Conservation (phyloP, 2,797 vertebrate species). For the Pygocentrus nattereri region DNA sequence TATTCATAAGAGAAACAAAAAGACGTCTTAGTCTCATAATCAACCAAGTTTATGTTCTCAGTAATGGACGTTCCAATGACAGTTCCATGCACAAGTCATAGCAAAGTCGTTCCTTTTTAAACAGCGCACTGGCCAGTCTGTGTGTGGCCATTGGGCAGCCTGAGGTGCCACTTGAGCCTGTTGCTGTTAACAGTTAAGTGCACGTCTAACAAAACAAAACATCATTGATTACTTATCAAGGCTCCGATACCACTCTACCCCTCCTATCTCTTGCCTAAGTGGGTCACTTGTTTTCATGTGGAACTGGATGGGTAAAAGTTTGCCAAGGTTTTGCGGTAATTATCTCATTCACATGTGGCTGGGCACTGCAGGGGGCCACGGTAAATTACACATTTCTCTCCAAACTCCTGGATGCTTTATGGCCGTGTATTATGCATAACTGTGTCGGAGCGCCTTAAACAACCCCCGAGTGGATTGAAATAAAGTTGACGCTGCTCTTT, state of each 20-base stretch:
- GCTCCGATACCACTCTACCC: constrained; percentile 43
- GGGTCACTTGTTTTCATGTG: constrained; percentile 81
- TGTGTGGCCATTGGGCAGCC: constrained; percentile 29
- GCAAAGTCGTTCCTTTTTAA: neutral
- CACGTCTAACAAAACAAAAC: constrained; percentile 36
- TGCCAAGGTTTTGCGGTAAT: constrained; percentile 82
- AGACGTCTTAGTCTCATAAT: neutral
- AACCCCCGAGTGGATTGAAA: constrained; percentile 83
- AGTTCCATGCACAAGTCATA: neutral
- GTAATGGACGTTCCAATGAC: neutral
- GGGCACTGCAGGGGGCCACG: constrained; percentile 76
- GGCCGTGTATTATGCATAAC: constrained; percentile 82
- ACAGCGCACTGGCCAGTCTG: constrained; percentile 36
- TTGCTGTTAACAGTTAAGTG: constrained; percentile 12
- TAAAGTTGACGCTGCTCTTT: constrained; percentile 85
- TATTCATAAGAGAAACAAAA: constrained; percentile 4
- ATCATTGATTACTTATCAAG: constrained; percentile 69
- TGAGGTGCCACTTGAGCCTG: constrained; percentile 11
- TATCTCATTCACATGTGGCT: constrained; percentile 77
- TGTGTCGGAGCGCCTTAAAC: constrained; percentile 77
- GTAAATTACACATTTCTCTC: constrained; percentile 81
- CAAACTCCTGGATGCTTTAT: constrained; percentile 81
- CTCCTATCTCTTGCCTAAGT: constrained; percentile 72
- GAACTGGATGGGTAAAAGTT: constrained; percentile 77
- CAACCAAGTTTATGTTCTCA: neutral